Evolutionary conservation across 2,888 invertebrate species (phyloP).

Genomic region (Pammene aurita): DNA sequence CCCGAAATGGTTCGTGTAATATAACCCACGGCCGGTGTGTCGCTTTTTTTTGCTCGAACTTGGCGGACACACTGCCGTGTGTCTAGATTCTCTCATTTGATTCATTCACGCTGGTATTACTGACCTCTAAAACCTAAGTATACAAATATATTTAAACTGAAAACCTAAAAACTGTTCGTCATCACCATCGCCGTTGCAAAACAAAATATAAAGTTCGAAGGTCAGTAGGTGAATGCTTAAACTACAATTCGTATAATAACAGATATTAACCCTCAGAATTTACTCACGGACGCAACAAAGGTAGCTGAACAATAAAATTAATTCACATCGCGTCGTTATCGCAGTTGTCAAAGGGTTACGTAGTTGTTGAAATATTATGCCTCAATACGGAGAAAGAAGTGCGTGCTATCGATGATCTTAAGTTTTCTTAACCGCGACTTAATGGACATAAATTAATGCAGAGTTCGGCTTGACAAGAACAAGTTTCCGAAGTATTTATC

Average conservation of each 20-base stretch:
- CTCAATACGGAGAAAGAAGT: slow-evolving; percentile 50
- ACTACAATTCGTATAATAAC: slow-evolving; percentile 16
- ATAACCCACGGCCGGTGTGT: too few relatives aligned
- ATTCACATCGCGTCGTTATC: slow-evolving; percentile 46
- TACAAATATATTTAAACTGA: not conserved
- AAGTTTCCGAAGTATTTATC: slow-evolving; percentile 1
- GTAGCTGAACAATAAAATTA: slow-evolving; percentile 45
- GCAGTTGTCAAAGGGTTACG: slow-evolving; percentile 48
- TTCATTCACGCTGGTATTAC: too few relatives aligned
- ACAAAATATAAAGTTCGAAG: slow-evolving; percentile 37
- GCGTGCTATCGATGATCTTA: slow-evolving; percentile 47
- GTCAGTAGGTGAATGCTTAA: slow-evolving; percentile 38
- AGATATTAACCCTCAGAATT: slow-evolving; percentile 16
- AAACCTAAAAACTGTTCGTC: not conserved
- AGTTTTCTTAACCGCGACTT: slow-evolving; percentile 49
- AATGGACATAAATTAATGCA: slow-evolving; percentile 50
- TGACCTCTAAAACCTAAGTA: not conserved
- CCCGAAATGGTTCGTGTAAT: too few relatives aligned
- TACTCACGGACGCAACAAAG: slow-evolving; percentile 15
- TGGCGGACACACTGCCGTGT: too few relatives aligned
- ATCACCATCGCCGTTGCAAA: slow-evolving; percentile 7
- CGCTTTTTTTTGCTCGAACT: too few relatives aligned
- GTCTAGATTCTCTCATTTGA: too few relatives aligned
- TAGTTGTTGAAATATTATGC: slow-evolving; percentile 47
- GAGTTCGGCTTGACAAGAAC: not conserved